A percentile compares a stretch with the other conserved stretches of the same genome.
Evolutionary conservation across 2,113 vertebrate genomes (phyloP).

Genomic region (Leucosticte australis): DNA sequence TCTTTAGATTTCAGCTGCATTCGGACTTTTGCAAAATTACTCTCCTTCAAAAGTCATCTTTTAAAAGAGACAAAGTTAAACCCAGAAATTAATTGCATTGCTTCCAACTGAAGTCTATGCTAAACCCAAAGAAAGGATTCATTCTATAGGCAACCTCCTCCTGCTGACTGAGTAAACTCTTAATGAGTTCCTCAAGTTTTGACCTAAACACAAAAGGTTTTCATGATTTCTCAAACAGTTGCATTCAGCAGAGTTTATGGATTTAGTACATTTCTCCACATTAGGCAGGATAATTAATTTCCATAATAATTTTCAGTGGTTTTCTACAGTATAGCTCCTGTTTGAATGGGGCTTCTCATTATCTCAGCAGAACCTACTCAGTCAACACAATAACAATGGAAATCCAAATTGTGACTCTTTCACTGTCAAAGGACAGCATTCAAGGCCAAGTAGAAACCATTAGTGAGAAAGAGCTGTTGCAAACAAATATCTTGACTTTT

Average conservation of each 20-base stretch:
- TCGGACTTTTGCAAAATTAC: neutral
- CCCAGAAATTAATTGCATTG: neutral
- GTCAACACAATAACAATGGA: neutral
- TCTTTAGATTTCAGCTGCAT: neutral
- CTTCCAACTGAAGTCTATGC: neutral
- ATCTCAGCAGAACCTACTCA: neutral
- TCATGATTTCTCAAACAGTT: neutral
- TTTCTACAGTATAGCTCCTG: neutral
- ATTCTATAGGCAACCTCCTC: neutral
- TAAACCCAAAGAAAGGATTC: neutral
- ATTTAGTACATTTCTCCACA: neutral
- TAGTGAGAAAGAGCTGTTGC: neutral
- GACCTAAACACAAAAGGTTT: neutral
- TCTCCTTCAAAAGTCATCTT: neutral
- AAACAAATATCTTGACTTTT: neutral
- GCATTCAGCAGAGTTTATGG: neutral
- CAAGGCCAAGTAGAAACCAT: neutral
- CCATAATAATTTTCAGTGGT: neutral
- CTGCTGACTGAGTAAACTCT: neutral
- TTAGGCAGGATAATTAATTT: neutral
- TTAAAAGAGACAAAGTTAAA: neutral
- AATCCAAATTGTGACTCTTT: neutral
- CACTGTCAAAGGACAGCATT: neutral
- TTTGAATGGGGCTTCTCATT: neutral
- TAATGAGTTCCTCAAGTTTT: constrained; percentile 1